These are phyloP conservation scores for Drosophila elegans DNA, from an alignment of 1,140 invertebrate species.

Conservation along the genomic window DNA sequence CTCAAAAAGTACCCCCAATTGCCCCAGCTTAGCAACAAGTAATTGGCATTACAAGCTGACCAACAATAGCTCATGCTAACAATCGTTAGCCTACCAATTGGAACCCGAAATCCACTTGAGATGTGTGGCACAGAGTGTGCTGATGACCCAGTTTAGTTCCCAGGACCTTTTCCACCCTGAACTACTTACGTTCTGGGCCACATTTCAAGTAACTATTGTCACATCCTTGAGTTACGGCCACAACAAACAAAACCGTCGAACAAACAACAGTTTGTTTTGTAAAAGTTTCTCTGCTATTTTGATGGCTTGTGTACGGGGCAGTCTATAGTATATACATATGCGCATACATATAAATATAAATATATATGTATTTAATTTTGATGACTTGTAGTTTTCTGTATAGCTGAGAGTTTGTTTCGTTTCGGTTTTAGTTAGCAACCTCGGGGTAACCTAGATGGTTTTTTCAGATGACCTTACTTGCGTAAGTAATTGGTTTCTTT, in stretches of 20 bases:
- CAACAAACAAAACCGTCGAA: constrained; percentile 36
- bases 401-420: constrained; percentile 44
- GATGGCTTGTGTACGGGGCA: constrained; percentile 5
- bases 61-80: constrained; percentile 1
- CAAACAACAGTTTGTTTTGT: constrained; percentile 58
- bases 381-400: constrained; percentile 62
- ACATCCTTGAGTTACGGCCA: constrained; percentile 57
- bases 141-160: constrained; percentile 40
- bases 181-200: constrained; percentile 34
- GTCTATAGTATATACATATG: neutral
- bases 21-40: constrained; percentile 12
- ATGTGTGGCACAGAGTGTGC: constrained; percentile 15
- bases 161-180: constrained; percentile 48
- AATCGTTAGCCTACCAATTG: neutral
- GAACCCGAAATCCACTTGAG: constrained; percentile 19
- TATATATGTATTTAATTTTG: constrained; percentile 66
- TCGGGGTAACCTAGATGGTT: constrained; percentile 67
- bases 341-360: neutral
- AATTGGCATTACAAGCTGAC: constrained; percentile 3
- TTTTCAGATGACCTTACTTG: constrained; percentile 54
- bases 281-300: constrained; percentile 52
- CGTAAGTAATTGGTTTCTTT: constrained; percentile 60
- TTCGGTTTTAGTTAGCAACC: constrained; percentile 58
- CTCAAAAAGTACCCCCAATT: neutral
- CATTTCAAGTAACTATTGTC: constrained; percentile 43